Evolutionary conservation across 2,888 invertebrate genomes (phyloP), one percentile per base, ranked within the genome.

Genomic region (Arrhopalites spinosus): DNA sequence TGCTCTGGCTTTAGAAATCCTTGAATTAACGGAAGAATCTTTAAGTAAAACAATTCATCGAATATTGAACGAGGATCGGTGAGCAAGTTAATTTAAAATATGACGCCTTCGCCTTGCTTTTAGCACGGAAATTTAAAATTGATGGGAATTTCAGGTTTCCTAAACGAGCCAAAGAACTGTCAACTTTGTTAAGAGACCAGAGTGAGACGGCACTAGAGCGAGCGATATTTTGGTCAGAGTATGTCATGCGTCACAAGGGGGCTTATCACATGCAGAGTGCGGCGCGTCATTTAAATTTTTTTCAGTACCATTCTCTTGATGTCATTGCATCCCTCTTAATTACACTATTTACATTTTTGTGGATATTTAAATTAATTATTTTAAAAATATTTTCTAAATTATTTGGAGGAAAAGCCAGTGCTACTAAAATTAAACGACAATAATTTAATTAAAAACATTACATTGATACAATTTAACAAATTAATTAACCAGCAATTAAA

Each of bases 161-260:
- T 43, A 88, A 88, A 68, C 85, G 88, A 0, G 87, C 86, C 29
- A 83, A 85, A 1, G 86, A 88, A 0, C 82, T 91, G 2, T 84
- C 85, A 2, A 85, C 86, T 71, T 78, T 87, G 74, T 84, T 89
- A 11, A 84, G 84, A 7, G 85, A 88, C 82, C 84, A 73, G 45
- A 27, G 61, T 15, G 23, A 59, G 29, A 56, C 27, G 29, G 71
- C 77, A 1, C 17, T 77, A 23, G 71, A 77, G 29, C 64, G 61
- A 23, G 77, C 71, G 2, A 47, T 77, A 0, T 77, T 56, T 66
- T 79, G 79, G 79, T 64, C 70, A 3, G 80, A 79, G 25, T 79
- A 80, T 50, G 73, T 85, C 15, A 86, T 84, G 88, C 88, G 84
- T 85, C 86, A 79, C 17, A 75, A 78, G 53, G 78, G 78, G 8